Evolutionary conservation across 2,888 invertebrate genomes (phyloP).

Genomic region (Pheosia tremula): DNA sequence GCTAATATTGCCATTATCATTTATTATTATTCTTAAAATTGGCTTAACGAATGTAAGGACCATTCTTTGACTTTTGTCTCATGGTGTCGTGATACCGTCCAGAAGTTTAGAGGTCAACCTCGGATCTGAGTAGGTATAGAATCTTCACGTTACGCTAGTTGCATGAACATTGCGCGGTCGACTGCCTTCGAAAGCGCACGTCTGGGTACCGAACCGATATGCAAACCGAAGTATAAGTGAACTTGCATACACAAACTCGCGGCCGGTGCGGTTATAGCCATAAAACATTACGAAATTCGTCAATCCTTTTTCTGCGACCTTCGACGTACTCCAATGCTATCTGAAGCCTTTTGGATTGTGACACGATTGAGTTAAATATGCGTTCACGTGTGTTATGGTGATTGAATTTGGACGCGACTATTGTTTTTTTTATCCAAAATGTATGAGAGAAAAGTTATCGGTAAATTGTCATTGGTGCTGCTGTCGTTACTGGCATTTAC

Average conservation of each 20-base stretch:
- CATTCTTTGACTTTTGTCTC: conserved; percentile 23
- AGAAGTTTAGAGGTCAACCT: conserved; percentile 54
- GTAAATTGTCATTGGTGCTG: conserved; percentile 52
- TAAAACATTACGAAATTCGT: conserved; percentile 64
- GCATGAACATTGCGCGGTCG: conserved; percentile 67
- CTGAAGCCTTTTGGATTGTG: conserved; percentile 60
- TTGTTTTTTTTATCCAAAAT: conserved; percentile 51
- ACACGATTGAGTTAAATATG: conserved; percentile 57
- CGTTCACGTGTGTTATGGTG: conserved; percentile 60
- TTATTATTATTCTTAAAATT: not conserved
- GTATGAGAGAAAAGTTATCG: conserved; percentile 53
- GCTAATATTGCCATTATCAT: too few species aligned
- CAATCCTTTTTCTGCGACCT: conserved; percentile 65
- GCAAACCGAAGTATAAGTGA: conserved; percentile 43
- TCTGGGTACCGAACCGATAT: conserved; percentile 47
- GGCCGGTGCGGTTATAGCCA: conserved; percentile 49
- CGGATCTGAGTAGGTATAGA: conserved; percentile 37
- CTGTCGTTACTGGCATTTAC: conserved; percentile 57
- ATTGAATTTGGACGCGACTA: conserved; percentile 51
- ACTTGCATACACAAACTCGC: conserved; percentile 32
- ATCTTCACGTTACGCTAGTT: conserved; percentile 41
- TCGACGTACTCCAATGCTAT: conserved; percentile 64
- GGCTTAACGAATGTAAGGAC: conserved; percentile 11
- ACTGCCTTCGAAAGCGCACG: conserved; percentile 72
- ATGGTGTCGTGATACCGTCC: conserved; percentile 28